These are phyloP conservation scores for Pseudopipra pipra DNA, from an alignment of 2,113 vertebrate species.

Conservation along the genomic window DNA sequence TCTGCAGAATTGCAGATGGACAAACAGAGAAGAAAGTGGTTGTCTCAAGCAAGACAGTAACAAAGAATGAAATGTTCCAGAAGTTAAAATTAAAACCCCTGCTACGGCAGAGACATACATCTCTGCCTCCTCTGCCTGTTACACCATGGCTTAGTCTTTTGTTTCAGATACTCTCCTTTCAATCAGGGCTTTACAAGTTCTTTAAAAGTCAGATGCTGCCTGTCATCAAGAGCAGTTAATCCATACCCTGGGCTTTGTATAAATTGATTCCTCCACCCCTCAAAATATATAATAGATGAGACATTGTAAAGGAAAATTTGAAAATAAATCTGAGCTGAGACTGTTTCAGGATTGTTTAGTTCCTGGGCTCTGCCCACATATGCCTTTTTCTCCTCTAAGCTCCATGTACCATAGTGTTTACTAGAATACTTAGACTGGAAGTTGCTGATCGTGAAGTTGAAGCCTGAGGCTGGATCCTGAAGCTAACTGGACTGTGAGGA, in stretches of 20 bases:
- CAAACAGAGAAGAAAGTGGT: constrained; percentile 24
- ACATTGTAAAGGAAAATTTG: neutral
- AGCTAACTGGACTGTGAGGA: neutral
- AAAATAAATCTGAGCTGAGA: neutral
- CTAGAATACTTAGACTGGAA: neutral
- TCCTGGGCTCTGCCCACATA: neutral
- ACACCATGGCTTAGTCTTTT: neutral
- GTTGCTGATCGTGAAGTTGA: neutral
- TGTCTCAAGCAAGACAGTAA: constrained; percentile 38
- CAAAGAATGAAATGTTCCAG: constrained; percentile 40
- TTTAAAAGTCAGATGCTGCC: neutral
- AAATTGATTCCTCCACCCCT: neutral
- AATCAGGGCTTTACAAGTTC: neutral
- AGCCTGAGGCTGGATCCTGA: neutral
- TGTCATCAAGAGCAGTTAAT: neutral
- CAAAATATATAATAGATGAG: neutral
- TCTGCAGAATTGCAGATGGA: constrained; percentile 50
- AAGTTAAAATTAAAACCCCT: constrained; percentile 45
- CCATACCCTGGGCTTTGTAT: neutral
- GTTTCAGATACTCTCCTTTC: neutral
- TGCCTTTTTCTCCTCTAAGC: neutral
- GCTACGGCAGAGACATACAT: neutral
- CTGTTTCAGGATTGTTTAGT: neutral
- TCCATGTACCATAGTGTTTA: neutral
- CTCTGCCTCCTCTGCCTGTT: neutral